A percentile compares a stretch with the other conserved stretches of the same genome.
These are phyloP conservation scores for Vollenhovia emeryi DNA, from an alignment of 1,140 invertebrate genomes.

Conservation along the genomic window DNA sequence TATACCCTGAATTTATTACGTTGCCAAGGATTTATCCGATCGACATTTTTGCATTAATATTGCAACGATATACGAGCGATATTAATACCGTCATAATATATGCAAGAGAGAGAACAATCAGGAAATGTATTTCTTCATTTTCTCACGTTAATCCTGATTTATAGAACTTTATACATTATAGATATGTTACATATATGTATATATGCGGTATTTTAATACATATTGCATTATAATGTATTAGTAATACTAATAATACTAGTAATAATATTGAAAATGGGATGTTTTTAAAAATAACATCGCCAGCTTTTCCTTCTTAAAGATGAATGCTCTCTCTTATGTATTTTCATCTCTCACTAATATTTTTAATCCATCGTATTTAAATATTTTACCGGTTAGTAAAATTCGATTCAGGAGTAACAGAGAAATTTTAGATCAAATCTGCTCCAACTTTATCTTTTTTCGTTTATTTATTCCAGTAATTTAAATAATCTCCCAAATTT, in stretches of 20 bases:
- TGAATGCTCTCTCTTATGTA: not conserved
- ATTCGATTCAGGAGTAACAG: not conserved
- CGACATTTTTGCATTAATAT: slow-evolving; percentile 6
- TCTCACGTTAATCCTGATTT: not conserved
- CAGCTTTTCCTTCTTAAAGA: not conserved
- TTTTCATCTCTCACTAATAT: slow-evolving; percentile 22
- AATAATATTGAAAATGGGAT: not conserved
- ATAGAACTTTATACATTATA: not conserved
- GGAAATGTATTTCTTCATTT: not conserved
- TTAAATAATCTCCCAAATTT: not conserved
- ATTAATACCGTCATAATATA: not conserved
- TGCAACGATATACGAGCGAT: not conserved
- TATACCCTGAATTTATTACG: not conserved
- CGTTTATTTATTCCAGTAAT: slow-evolving; percentile 13
- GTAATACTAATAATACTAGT: not conserved
- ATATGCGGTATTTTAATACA: not conserved
- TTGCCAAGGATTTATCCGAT: not conserved
- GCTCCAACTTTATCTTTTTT: not conserved
- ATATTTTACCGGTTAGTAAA: slow-evolving; percentile 21
- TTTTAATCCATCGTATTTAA: not conserved
- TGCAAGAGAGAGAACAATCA: not conserved
- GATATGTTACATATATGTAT: not conserved
- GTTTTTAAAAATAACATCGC: not conserved
- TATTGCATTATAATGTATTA: not conserved
- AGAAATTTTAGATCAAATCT: not conserved